Conservation (phyloP, 2,797 vertebrate species). For the Heliangelus exortis region DNA sequence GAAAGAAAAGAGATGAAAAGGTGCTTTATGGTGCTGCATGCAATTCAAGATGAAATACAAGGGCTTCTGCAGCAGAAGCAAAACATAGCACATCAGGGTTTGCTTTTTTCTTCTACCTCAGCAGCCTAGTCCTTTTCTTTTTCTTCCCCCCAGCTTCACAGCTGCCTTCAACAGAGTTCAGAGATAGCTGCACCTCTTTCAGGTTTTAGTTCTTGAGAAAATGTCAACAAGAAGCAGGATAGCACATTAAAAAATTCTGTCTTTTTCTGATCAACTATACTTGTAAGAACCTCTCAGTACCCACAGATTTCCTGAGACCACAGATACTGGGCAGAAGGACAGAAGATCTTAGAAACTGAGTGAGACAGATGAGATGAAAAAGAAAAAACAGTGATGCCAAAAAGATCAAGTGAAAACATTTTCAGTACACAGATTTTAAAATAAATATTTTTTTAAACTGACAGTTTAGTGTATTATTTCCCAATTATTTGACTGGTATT, state of each 20-base stretch:
- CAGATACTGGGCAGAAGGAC: neutral
- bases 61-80: neutral
- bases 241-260: neutral
- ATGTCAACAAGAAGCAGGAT: neutral
- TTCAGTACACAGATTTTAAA: neutral
- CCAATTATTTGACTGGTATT: neutral
- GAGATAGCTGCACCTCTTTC: neutral
- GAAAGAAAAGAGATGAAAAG: neutral
- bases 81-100: neutral
- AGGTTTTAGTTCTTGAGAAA: neutral
- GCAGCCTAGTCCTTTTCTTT: neutral
- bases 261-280: neutral
- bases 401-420: neutral
- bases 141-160: neutral
- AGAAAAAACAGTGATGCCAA: neutral
- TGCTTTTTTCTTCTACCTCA: neutral
- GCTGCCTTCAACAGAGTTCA: neutral
- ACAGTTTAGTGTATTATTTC: neutral
- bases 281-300: neutral
- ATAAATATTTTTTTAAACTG: neutral
- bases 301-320: neutral
- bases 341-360: neutral
- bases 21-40: neutral
- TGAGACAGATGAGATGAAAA: neutral
- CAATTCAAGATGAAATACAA: constrained; percentile 14